Evolutionary conservation across 2,797 vertebrate genomes (phyloP).

Genomic region (Pagetopsis macropterus): DNA sequence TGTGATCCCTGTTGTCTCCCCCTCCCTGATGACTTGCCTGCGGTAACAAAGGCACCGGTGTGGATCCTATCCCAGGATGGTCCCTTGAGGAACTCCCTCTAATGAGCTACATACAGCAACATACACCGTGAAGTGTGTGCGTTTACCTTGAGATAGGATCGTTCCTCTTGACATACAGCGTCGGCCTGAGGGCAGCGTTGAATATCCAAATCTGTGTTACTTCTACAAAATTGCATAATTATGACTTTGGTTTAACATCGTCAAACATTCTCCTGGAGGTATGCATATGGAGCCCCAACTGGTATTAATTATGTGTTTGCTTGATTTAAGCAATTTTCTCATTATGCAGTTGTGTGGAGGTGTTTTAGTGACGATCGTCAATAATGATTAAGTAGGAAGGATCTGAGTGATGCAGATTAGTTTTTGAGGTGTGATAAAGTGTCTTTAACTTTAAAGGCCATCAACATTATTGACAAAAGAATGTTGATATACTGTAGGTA

Average conservation of each 20-base stretch:
- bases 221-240: slow-evolving; percentile 43
- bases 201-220: slow-evolving; percentile 46
- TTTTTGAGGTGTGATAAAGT: slow-evolving; percentile 3
- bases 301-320: slow-evolving; percentile 49
- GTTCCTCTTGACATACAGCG: slow-evolving; percentile 20
- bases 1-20: slow-evolving; percentile 59
- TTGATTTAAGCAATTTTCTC: slow-evolving; percentile 44
- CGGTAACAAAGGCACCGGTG: slow-evolving; percentile 64
- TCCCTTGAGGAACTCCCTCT: slow-evolving; percentile 65
- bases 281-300: slow-evolving; percentile 40
- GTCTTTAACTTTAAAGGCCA: slow-evolving; percentile 1
- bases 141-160: slow-evolving; percentile 67
- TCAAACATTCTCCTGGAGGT: slow-evolving; percentile 42
- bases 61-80: slow-evolving; percentile 53
- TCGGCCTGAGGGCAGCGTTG: slow-evolving; percentile 41
- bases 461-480: neutral
- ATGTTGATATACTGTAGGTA: too few species aligned
- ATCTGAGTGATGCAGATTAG: slow-evolving; percentile 20
- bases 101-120: slow-evolving; percentile 71
- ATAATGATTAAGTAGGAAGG: slow-evolving; percentile 15
- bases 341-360: slow-evolving; percentile 24
- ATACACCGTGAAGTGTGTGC: slow-evolving; percentile 58
- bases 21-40: slow-evolving; percentile 62
- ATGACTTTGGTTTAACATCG: slow-evolving; percentile 47
- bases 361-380: slow-evolving; percentile 30